Base-by-base conservation (phyloP, 2,113 vertebrate species). In the Cheirogaleus medius region DNA sequence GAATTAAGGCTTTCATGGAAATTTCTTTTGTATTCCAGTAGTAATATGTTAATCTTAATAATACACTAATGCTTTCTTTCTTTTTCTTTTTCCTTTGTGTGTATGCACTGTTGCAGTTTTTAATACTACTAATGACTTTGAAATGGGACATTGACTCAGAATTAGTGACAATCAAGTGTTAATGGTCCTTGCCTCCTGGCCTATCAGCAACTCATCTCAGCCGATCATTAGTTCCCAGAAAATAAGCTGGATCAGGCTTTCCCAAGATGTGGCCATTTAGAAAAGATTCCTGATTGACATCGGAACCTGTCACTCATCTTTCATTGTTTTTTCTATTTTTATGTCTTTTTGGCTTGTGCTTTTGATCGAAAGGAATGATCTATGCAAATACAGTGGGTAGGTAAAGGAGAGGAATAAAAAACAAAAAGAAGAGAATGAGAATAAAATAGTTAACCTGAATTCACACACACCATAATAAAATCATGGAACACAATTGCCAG, bases 111-210 rank as follows among this genome's bases (percentile, higher is more conserved):
- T 90, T 90, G 94, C 91, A 95, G 89, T 97, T 98, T 97, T 96
- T 97, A 97, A 97, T 96, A 83, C 64, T 68, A 90, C 81, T 95
- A 97, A 97, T 96, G 97, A 93, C 91, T 97, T 95, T 96, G 96
- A 97, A 97, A 97, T 93, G 95, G 94, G 89, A 96, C 97, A 96
- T 96, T 98, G 96, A 96, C 86, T 97, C 97, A 8, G 1, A 97
- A 89, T 87, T 93, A 97, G 95, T 73, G 96, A 97, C 97, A 89
- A 98, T 98, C 97, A 93, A n/a, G 32, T 95, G 71, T 98, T 97
- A 98, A 98, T 97, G 93, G 95, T 64, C 58, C 78, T 97, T 96
- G 60, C 52, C 84, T 97, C 95, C 85, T 71, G 97, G 76, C 56
- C 91, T 94, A 77, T 3, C 97, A 98, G 97, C 97, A 97, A 64